These are phyloP conservation scores for Ecliptopera silaceata DNA, from an alignment of 2,888 invertebrate genomes.

Conservation along the genomic window DNA sequence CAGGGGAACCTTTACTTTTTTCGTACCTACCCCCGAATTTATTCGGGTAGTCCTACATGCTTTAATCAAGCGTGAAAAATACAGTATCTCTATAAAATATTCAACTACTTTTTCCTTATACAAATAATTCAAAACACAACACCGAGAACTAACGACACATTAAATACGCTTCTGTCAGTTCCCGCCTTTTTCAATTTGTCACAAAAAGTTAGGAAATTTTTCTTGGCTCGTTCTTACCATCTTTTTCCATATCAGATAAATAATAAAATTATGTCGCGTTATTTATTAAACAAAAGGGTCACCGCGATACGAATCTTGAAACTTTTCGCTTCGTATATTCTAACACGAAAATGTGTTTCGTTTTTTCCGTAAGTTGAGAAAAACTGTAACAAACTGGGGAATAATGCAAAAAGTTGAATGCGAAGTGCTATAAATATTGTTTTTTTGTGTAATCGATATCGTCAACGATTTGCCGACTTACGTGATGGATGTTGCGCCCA, in stretches of 20 bases:
- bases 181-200: conserved; percentile 36
- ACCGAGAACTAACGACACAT: conserved; percentile 26
- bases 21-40: conserved; percentile 4
- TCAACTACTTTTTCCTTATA: conserved; percentile 10
- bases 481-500: conserved; percentile 61
- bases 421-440: conserved; percentile 62
- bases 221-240: conserved; percentile 21
- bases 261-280: conserved; percentile 32
- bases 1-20: conserved; percentile 12
- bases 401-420: conserved; percentile 57
- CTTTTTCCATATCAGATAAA: conserved; percentile 30
- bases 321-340: conserved; percentile 41
- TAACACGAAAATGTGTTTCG: conserved; percentile 50
- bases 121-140: conserved; percentile 2
- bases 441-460: conserved; percentile 65
- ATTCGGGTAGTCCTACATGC: conserved; percentile 3
- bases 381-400: conserved; percentile 59
- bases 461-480: conserved; percentile 66
- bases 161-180: conserved; percentile 8
- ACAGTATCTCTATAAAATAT: not conserved
- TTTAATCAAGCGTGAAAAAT: conserved; percentile 2
- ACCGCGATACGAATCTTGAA: conserved; percentile 36
- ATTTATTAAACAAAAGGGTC: conserved; percentile 38
- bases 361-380: conserved; percentile 46
- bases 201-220: conserved; percentile 19